Conservation (phyloP, 1,140 invertebrate genomes). For the Amyelois transitella region DNA sequence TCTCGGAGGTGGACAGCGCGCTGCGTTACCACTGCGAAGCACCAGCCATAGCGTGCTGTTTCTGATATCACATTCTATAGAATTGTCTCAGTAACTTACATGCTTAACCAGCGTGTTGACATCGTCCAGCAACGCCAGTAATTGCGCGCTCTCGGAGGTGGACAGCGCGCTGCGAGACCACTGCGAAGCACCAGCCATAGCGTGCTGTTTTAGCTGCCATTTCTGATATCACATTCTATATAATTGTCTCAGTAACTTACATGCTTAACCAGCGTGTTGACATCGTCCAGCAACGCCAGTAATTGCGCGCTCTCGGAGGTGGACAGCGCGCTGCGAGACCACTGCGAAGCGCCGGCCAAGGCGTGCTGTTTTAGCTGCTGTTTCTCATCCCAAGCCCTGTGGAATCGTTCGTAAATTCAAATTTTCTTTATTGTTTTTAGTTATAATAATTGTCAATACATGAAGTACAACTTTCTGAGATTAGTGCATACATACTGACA, state of each 20-base stretch:
- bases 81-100: constrained; percentile 73
- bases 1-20: constrained; percentile 80
- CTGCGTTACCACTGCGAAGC: constrained; percentile 45
- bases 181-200: constrained; percentile 23
- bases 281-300: constrained; percentile 86
- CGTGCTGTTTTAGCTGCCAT: neutral
- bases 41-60: constrained; percentile 7
- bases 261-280: constrained; percentile 87
- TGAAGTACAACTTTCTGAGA: too few species aligned
- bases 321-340: constrained; percentile 70
- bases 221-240: neutral
- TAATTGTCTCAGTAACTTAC: constrained; percentile 70
- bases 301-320: constrained; percentile 68
- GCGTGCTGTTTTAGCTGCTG: constrained; percentile 76
- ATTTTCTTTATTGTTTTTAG: too few species aligned
- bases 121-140: constrained; percentile 88
- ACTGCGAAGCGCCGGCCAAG: constrained; percentile 22
- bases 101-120: constrained; percentile 87
- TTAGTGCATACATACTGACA: too few species aligned
- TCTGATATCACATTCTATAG: neutral
- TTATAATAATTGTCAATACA: too few species aligned
- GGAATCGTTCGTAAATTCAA: neutral
- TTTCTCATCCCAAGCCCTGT: constrained; percentile 92
- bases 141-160: constrained; percentile 48
- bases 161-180: constrained; percentile 71